phyloP scores from a whole-genome alignment of 1,140 invertebrate genomes.

The Euura saliciscinereae region DNA sequence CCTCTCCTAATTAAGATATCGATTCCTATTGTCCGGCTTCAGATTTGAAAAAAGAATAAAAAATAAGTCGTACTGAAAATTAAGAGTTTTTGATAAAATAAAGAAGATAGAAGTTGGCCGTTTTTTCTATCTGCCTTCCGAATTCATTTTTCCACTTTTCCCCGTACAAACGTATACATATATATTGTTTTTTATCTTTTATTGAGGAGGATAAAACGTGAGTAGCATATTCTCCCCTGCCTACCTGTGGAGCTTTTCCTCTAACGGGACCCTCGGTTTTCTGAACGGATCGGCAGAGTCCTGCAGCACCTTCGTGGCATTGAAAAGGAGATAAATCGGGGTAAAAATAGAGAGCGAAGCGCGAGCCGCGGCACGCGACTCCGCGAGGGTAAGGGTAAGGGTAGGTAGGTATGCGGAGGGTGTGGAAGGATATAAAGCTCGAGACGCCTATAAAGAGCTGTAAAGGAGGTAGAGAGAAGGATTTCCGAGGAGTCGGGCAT shows the following conservation, averaged over 20 bases:
- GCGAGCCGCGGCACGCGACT: slow-evolving; percentile 20
- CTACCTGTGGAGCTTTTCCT: slow-evolving; percentile 10
- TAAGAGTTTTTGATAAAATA: no score
- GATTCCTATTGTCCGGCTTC: slow-evolving; percentile 53
- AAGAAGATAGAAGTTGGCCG: no score
- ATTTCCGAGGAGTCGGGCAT: not conserved
- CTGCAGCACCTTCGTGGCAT: not conserved
- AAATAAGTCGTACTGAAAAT: no score
- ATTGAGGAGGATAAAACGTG: not conserved
- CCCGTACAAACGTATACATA: no score
- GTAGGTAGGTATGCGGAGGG: no score
- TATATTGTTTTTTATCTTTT: not conserved
- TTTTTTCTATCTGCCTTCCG: no score
- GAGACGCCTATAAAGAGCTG: not conserved
- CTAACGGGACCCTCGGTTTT: not conserved
- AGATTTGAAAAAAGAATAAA: no score
- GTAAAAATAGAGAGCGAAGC: slow-evolving; percentile 10
- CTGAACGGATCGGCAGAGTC: not conserved
- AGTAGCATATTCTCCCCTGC: not conserved
- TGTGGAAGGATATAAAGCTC: not conserved
- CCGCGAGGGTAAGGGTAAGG: not conserved
- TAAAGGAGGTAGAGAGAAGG: not conserved
- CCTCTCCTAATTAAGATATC: slow-evolving; percentile 59
- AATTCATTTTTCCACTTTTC: no score
- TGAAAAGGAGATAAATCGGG: slow-evolving; percentile 13